phyloP scores from a whole-genome alignment of 64 coral and sea anemone genomes.

The Montipora efflorescens region DNA sequence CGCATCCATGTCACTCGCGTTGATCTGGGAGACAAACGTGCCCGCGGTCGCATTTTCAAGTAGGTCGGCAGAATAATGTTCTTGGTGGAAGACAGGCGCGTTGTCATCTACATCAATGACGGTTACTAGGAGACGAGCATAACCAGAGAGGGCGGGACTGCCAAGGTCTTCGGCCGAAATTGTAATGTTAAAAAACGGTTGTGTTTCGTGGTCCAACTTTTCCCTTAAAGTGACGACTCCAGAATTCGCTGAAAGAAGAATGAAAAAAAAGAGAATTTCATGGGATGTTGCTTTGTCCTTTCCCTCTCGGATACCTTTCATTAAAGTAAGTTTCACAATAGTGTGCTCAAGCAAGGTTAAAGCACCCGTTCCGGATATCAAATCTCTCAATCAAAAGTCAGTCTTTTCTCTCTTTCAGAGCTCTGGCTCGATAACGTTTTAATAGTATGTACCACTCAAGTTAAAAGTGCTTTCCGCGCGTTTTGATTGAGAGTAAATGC shows the following conservation, averaged over 20 bases:
- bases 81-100: constrained; percentile 77
- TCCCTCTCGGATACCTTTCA: not conserved
- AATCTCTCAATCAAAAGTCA: too few species aligned
- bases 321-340: too few species aligned
- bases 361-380: too few species aligned
- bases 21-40: constrained; percentile 73
- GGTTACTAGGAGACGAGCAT: constrained; percentile 58
- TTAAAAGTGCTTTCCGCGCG: too few species aligned
- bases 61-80: constrained; percentile 48
- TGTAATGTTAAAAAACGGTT: constrained; percentile 71
- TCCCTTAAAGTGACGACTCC: constrained; percentile 72
- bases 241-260: constrained; percentile 59
- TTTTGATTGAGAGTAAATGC: too few species aligned
- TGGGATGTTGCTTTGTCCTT: not conserved
- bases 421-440: too few species aligned
- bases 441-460: too few species aligned
- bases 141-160: constrained; percentile 33
- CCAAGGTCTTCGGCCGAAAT: constrained; percentile 77
- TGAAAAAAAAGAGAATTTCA: not conserved
- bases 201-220: constrained; percentile 86
- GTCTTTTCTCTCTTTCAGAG: too few species aligned
- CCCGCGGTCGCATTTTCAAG: constrained; percentile 82
- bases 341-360: too few species aligned
- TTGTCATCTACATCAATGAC: constrained; percentile 92
- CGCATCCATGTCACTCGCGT: constrained; percentile 84